Base-by-base conservation (phyloP, 2,797 vertebrate genomes). In the Hipposideros larvatus region DNA sequence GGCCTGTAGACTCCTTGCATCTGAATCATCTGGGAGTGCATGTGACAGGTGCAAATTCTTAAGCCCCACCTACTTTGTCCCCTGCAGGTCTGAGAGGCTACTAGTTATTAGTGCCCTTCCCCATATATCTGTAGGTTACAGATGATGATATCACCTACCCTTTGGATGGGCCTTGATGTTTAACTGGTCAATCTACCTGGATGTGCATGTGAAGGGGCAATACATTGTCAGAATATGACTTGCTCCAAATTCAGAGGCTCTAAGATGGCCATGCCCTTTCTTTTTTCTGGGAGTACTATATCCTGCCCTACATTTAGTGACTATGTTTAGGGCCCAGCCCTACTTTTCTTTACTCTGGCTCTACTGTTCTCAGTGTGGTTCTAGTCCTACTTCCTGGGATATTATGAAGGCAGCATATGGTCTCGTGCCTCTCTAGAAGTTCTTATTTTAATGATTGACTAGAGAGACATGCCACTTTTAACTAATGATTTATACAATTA, bases 381-480 rank as follows among this genome's bases (percentile, higher is more conserved):
- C 46, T 71, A 70, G 28, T 28, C 55, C 13, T 74, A 24, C 31
- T 88, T 91, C 78, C 5, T 84, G 34, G 28, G 59, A 95, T 89
- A 70, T 55, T 74, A 74, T 71, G 24, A 94, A 94, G 53, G 34
- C 1, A 74, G 61, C 13, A 63, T 53, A 14, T 43, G 9, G 9
- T 91, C 18, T 94, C 66, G 80, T 46, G 43, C n/a, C 59, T 75
- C 46, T 89, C 13, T 89, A 61, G 15, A 95, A 94, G 24, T 91
- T 53, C 28, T 82, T 55, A 4, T 88, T 87, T 95, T 96, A 75
- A 85, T 75, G 80, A 74, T n/a, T 46, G 28, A 53, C 48, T 87
- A 26, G 16, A 75, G 59, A 94, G 46, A 85, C 88, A 91, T 70
- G 28, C 34, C 43, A 90, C 34, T 80, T 61, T 66, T 79, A 51